Evolutionary conservation across 2,888 invertebrate species (phyloP).

Genomic region (Hypomecis punctinalis): DNA sequence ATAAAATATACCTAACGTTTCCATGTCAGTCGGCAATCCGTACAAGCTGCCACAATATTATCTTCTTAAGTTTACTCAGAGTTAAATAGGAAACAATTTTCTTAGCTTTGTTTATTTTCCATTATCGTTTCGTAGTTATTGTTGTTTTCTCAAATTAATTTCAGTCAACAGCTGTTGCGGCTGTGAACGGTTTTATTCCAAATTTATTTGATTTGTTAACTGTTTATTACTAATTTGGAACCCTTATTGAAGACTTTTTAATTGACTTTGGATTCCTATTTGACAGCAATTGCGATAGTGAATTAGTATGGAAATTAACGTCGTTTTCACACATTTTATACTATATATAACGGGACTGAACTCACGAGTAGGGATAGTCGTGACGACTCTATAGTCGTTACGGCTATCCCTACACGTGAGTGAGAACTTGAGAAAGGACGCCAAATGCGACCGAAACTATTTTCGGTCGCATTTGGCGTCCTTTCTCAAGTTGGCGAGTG

Average conservation of each 20-base stretch:
- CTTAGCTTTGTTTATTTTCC: conserved; percentile 47
- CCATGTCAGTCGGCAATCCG: background rate
- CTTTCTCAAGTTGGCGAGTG: too few species aligned
- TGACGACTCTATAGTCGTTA: too few species aligned
- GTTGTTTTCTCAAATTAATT: conserved; percentile 21
- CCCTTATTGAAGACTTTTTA: conserved; percentile 6
- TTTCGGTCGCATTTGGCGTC: too few species aligned
- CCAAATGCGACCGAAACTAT: too few species aligned
- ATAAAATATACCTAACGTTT: too few species aligned
- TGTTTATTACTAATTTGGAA: conserved; percentile 10
- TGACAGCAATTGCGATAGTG: background rate
- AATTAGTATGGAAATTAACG: too few species aligned
- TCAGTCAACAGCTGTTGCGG: conserved; percentile 23
- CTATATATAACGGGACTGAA: too few species aligned
- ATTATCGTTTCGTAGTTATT: conserved; percentile 46
- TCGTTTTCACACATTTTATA: too few species aligned
- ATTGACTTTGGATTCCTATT: background rate
- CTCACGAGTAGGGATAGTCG: too few species aligned
- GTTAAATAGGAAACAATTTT: conserved; percentile 42
- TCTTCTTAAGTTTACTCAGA: conserved; percentile 33
- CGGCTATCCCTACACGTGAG: too few species aligned
- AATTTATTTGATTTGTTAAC: conserved; percentile 15
- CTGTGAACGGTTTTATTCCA: conserved; percentile 18
- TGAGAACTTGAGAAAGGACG: too few species aligned
- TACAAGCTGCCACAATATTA: conserved; percentile 24